A percentile compares a stretch with the other conserved stretches of the same genome.
phyloP scores from a whole-genome alignment of 2,797 vertebrate genomes.

The Hyperoplus lanceolatus region DNA sequence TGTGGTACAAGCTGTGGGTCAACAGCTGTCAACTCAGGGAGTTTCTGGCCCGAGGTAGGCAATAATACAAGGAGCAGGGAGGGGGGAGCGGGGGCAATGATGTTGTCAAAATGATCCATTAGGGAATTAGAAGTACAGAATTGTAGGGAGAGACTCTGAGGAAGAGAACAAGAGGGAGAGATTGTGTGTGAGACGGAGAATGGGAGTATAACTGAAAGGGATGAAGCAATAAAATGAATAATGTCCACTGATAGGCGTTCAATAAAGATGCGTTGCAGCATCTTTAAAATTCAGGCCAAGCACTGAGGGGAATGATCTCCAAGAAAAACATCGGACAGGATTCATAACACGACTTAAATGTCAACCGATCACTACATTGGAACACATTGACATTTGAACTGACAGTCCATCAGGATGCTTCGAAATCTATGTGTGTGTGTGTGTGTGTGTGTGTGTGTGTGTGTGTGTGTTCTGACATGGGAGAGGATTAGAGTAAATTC shows the following conservation, averaged over 20 bases:
- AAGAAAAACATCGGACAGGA: slow-evolving; percentile 27
- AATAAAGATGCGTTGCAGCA: slow-evolving; percentile 47
- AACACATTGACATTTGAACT: slow-evolving; percentile 62
- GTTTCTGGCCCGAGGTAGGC: slow-evolving; percentile 34
- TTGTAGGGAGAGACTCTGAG: slow-evolving; percentile 21
- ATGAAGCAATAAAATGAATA: slow-evolving; percentile 44
- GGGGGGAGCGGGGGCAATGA: slow-evolving; percentile 6
- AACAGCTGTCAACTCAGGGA: slow-evolving; percentile 41
- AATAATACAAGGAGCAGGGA: slow-evolving; percentile 18
- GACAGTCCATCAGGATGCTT: slow-evolving; percentile 37
- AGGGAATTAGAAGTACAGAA: slow-evolving; percentile 67
- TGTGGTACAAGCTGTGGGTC: slow-evolving; percentile 54
- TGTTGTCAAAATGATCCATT: slow-evolving; percentile 78
- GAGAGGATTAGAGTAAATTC: slow-evolving; percentile 13
- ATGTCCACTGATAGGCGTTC: slow-evolving; percentile 53
- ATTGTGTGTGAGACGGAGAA: slow-evolving; percentile 23
- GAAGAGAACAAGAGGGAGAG: slow-evolving; percentile 3
- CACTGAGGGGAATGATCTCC: slow-evolving; percentile 21
- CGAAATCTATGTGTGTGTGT: not conserved
- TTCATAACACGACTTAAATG: slow-evolving; percentile 64
- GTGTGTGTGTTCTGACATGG: slow-evolving; percentile 5
- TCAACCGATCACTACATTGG: slow-evolving; percentile 56
- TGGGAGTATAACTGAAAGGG: slow-evolving; percentile 3
- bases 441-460: slow-evolving; percentile 1
- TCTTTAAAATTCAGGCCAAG: slow-evolving; percentile 58